A percentile compares a stretch with the other conserved stretches of the same genome.
phyloP scores from a whole-genome alignment of 2,113 vertebrate species.

The Neogale vison region DNA sequence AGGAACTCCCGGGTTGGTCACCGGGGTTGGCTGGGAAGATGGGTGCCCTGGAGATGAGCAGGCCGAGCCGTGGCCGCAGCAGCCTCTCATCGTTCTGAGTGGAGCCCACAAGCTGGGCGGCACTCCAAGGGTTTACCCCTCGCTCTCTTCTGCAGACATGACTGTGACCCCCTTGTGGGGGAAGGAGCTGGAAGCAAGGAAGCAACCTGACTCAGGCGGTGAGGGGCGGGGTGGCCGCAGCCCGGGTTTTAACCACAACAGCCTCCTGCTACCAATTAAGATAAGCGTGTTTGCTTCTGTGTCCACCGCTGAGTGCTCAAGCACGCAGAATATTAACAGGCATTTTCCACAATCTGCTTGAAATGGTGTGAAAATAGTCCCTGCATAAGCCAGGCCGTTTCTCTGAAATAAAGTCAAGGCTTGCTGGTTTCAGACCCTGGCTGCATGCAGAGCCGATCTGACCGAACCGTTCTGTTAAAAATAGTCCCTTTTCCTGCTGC shows the following conservation, averaged over 20 bases:
- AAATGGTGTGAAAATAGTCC: neutral
- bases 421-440: neutral
- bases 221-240: neutral
- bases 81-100: neutral
- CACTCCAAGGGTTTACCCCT: neutral
- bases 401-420: neutral
- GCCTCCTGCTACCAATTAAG: neutral
- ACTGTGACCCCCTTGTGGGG: accelerated
- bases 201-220: neutral
- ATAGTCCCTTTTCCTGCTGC: neutral
- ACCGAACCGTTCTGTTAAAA: neutral
- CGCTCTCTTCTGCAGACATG: accelerated
- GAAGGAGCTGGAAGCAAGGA: neutral
- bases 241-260: accelerated
- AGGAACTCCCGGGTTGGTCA: neutral
- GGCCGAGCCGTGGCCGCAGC: neutral
- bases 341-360: neutral
- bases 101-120: accelerated
- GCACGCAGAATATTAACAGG: neutral
- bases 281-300: neutral
- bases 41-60: too few relatives aligned
- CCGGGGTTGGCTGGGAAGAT: neutral
- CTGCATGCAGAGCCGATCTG: neutral
- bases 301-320: neutral
- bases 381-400: neutral